phyloP scores from a whole-genome alignment of 1,140 invertebrate genomes.

The Ylistrum balloti region DNA sequence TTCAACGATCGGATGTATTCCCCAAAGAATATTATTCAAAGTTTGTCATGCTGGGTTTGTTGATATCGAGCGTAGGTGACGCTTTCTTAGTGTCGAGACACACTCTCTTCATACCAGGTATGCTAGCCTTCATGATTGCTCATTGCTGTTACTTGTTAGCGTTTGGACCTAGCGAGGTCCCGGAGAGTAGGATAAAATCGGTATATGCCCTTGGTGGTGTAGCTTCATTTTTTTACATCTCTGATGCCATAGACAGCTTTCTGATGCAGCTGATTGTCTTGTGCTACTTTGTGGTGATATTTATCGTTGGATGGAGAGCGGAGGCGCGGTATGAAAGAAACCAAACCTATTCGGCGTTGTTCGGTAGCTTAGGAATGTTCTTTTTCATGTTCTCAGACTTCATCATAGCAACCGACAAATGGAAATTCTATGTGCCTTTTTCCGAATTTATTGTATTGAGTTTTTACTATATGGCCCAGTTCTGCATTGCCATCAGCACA shows the following conservation, averaged over 20 bases:
- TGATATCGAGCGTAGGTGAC: constrained; percentile 65
- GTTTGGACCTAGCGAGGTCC: constrained; percentile 45
- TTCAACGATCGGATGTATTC: neutral
- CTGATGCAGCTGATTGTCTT: constrained; percentile 61
- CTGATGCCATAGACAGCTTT: constrained; percentile 52
- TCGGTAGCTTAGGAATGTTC: constrained; percentile 54
- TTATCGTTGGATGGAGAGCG: constrained; percentile 58
- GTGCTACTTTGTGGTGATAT: constrained; percentile 57
- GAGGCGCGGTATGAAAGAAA: constrained; percentile 51
- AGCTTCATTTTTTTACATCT: constrained; percentile 54
- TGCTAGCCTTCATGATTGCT: constrained; percentile 63
- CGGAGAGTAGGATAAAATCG: constrained; percentile 43
- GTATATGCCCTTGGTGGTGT: constrained; percentile 53
- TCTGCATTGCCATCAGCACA: constrained; percentile 60
- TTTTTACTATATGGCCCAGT: constrained; percentile 62
- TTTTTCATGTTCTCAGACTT: constrained; percentile 67
- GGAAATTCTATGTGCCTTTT: constrained; percentile 60
- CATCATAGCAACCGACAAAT: constrained; percentile 65
- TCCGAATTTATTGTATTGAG: constrained; percentile 61
- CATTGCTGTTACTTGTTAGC: constrained; percentile 66
- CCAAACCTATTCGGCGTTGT: constrained; percentile 42
- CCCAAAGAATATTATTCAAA: constrained; percentile 55
- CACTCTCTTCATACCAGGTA: constrained; percentile 65
- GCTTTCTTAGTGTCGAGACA: constrained; percentile 60
- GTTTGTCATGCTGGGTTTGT: constrained; percentile 57